Conservation (phyloP, 2,888 invertebrate genomes). For the Ornithoptera alexandrae region DNA sequence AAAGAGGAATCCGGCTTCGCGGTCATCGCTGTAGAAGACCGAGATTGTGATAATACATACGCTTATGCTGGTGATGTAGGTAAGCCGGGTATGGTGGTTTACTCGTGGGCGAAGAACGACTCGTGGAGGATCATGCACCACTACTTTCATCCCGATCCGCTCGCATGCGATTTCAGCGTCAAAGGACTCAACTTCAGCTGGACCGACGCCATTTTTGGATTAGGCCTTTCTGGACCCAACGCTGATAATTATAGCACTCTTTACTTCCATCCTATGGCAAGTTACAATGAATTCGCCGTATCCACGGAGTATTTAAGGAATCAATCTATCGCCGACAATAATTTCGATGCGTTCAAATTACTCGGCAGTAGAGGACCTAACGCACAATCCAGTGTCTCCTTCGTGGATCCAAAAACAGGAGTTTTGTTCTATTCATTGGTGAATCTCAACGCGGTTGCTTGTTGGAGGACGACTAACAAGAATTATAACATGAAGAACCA, state of each 20-base stretch:
- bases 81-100: slow-evolving; percentile 85
- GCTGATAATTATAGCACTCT: slow-evolving; percentile 84
- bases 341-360: slow-evolving; percentile 83
- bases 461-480: slow-evolving; percentile 86
- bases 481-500: slow-evolving; percentile 85
- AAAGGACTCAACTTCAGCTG: slow-evolving; percentile 85
- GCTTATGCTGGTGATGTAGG: slow-evolving; percentile 87
- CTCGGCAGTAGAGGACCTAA: slow-evolving; percentile 86
- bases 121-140: slow-evolving; percentile 88
- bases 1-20: slow-evolving; percentile 85
- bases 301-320: slow-evolving; percentile 84
- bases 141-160: slow-evolving; percentile 85
- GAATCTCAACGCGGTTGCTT: slow-evolving; percentile 87
- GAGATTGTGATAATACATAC: slow-evolving; percentile 84
- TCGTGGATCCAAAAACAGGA: slow-evolving; percentile 84
- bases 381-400: slow-evolving; percentile 86
- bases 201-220: slow-evolving; percentile 88
- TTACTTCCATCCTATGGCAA: slow-evolving; percentile 89
- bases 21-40: slow-evolving; percentile 88
- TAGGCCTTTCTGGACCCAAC: slow-evolving; percentile 83
- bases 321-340: slow-evolving; percentile 74
- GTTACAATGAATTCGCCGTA: slow-evolving; percentile 87
- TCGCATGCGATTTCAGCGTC: slow-evolving; percentile 86
- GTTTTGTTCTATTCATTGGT: slow-evolving; percentile 87
- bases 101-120: slow-evolving; percentile 85